These are phyloP conservation scores for Leucozona laternaria DNA, from an alignment of 2,888 invertebrate species.

Conservation along the genomic window DNA sequence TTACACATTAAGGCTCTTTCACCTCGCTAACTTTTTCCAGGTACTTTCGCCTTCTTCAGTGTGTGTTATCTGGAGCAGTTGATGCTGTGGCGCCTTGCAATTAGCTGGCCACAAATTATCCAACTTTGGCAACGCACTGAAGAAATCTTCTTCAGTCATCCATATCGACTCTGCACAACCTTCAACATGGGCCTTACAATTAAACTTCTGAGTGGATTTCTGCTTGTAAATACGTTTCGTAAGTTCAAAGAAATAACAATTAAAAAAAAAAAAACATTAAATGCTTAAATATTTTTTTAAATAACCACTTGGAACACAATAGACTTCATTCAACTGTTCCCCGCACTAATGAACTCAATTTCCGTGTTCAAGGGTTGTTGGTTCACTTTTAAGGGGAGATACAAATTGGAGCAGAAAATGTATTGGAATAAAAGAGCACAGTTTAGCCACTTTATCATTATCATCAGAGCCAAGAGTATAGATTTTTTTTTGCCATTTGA, in stretches of 20 bases:
- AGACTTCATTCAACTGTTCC: not conserved
- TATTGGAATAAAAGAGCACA: not conserved
- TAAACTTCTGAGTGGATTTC: constrained; percentile 57
- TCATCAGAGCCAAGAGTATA: not conserved
- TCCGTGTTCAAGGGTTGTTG: constrained; percentile 4
- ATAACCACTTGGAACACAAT: not conserved
- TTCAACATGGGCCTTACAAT: constrained; percentile 78
- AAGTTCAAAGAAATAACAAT: constrained; percentile 63
- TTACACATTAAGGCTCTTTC: not conserved
- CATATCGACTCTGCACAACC: constrained; percentile 80
- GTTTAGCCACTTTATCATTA: not conserved
- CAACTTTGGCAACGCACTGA: constrained; percentile 80
- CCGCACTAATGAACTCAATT: not conserved
- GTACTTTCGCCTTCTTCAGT: constrained; percentile 78
- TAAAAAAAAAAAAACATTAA: too few relatives aligned
- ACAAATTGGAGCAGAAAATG: constrained; percentile 1
- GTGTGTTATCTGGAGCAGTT: constrained; percentile 80
- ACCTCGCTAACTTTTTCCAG: constrained; percentile 55
- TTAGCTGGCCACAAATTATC: constrained; percentile 81
- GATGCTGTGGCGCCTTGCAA: constrained; percentile 81
- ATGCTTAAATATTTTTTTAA: not conserved
- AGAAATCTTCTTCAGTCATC: constrained; percentile 80
- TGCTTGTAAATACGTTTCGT: constrained; percentile 78
- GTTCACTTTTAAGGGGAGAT: not conserved
- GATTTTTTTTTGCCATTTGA: not conserved